Percentiles rank a stretch among this genome's conserved stretches.
Evolutionary conservation across 2,888 invertebrate species (phyloP).

Genomic region (Argyra leucocephala): DNA sequence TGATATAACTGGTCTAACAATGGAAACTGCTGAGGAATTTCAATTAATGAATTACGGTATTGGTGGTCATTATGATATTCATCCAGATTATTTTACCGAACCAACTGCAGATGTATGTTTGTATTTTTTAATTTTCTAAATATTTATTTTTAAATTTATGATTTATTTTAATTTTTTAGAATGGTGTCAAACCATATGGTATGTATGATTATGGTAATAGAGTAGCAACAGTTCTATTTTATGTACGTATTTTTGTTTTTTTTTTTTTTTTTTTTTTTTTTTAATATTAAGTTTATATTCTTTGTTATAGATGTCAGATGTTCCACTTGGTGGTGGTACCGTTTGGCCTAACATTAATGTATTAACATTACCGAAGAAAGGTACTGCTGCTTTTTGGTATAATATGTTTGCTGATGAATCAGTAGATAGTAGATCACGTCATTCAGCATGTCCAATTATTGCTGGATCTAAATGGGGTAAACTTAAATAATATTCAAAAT

Average conservation of each 20-base stretch:
- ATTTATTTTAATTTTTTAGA: too few relatives aligned
- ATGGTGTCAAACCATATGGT: background rate
- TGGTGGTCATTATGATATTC: conserved; percentile 36
- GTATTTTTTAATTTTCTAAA: too few relatives aligned
- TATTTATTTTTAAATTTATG: too few relatives aligned
- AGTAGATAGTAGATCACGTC: conserved; percentile 82
- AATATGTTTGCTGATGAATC: conserved; percentile 87
- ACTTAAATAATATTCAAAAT: conserved; percentile 24
- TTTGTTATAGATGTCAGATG: conserved; percentile 86
- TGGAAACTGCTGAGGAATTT: conserved; percentile 31
- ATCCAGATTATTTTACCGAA: conserved; percentile 35
- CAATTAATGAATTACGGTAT: conserved; percentile 39
- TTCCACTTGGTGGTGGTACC: conserved; percentile 93
- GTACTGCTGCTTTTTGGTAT: conserved; percentile 92
- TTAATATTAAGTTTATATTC: background rate
- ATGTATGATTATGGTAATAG: conserved; percentile 31
- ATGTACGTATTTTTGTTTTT: conserved; percentile 30
- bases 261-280: too few relatives aligned
- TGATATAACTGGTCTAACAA: conserved; percentile 35
- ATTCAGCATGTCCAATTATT: conserved; percentile 95
- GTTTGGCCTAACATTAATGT: conserved; percentile 81
- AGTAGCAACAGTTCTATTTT: conserved; percentile 40
- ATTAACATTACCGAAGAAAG: conserved; percentile 58
- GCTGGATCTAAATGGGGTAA: conserved; percentile 95
- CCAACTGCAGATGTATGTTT: conserved; percentile 13